Evolutionary conservation across 1,140 invertebrate genomes (phyloP).

Genomic region (Drosophila arawakana): DNA sequence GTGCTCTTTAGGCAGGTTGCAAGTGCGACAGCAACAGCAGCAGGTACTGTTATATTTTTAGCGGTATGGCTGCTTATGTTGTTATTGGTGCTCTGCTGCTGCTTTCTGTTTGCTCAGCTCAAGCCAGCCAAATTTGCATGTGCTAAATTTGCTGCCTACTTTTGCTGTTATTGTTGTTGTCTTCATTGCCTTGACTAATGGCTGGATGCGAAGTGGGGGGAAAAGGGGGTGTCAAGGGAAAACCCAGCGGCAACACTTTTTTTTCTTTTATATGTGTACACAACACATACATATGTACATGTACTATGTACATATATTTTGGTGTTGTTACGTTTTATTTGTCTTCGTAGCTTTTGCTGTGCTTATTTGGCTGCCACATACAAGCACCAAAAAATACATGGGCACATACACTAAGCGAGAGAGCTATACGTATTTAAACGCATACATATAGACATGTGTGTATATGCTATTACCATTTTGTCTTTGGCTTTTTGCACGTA

Average conservation of each 20-base stretch:
- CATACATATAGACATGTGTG: neutral
- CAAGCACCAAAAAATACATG: constrained; percentile 2
- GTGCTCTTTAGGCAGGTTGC: constrained; percentile 57
- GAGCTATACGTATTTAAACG: neutral
- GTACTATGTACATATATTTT: neutral
- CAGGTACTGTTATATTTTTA: constrained; percentile 79
- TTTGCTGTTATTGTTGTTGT: constrained; percentile 37
- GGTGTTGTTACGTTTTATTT: constrained; percentile 32
- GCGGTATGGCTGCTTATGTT: constrained; percentile 39
- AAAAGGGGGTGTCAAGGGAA: neutral
- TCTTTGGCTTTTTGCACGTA: constrained; percentile 76
- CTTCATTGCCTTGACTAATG: constrained; percentile 54
- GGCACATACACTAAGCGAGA: neutral
- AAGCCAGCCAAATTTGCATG: constrained; percentile 66
- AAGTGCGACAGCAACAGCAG: constrained; percentile 66
- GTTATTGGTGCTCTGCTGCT: constrained; percentile 47
- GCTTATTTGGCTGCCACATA: constrained; percentile 50
- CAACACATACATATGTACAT: neutral
- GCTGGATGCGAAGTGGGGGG: neutral
- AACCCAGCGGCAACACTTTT: constrained; percentile 23
- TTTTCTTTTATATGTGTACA: neutral
- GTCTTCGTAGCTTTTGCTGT: constrained; percentile 51
- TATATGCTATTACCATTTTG: constrained; percentile 54
- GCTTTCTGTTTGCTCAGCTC: constrained; percentile 36
- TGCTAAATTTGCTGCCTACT: constrained; percentile 65